These are phyloP conservation scores for Drosophila subsilvestris DNA, from an alignment of 2,888 invertebrate species.

Conservation along the genomic window DNA sequence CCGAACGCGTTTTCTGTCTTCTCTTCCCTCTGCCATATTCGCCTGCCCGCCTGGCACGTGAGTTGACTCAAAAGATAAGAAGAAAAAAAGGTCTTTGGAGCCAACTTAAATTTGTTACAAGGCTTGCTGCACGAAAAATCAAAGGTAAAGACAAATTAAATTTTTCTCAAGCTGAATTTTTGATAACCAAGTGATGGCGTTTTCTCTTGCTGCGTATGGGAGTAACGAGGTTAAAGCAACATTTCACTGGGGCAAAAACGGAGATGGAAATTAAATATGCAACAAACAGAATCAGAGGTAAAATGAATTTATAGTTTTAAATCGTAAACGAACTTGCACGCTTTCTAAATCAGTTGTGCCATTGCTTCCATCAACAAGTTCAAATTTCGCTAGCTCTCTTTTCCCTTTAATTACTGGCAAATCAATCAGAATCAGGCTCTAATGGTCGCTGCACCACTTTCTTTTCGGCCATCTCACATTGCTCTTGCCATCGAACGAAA, in stretches of 20 bases:
- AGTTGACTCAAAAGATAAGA: constrained; percentile 39
- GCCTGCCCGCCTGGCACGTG: constrained; percentile 41
- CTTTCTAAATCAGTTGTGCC: neutral
- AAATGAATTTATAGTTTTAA: no score
- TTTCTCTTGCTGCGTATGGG: neutral
- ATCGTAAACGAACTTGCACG: neutral
- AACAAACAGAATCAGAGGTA: neutral
- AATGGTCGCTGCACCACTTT: neutral
- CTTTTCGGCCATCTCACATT: neutral
- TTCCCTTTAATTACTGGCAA: neutral
- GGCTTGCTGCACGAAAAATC: constrained; percentile 37
- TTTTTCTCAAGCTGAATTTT: constrained; percentile 34
- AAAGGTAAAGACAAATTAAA: constrained; percentile 54
- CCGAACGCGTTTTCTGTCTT: constrained; percentile 24
- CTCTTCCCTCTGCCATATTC: constrained; percentile 33
- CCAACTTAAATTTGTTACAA: constrained; percentile 45
- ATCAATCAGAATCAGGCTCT: neutral
- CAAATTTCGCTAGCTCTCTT: neutral
- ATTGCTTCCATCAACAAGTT: neutral
- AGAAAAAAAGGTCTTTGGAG: constrained; percentile 13
- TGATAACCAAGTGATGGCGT: constrained; percentile 30
- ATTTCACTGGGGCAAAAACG: neutral
- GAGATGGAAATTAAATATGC: neutral
- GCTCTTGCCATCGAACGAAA: neutral
- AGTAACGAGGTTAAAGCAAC: constrained; percentile 8